These are phyloP conservation scores for Syrphus vitripennis DNA, from an alignment of 2,888 invertebrate genomes.

Conservation along the genomic window DNA sequence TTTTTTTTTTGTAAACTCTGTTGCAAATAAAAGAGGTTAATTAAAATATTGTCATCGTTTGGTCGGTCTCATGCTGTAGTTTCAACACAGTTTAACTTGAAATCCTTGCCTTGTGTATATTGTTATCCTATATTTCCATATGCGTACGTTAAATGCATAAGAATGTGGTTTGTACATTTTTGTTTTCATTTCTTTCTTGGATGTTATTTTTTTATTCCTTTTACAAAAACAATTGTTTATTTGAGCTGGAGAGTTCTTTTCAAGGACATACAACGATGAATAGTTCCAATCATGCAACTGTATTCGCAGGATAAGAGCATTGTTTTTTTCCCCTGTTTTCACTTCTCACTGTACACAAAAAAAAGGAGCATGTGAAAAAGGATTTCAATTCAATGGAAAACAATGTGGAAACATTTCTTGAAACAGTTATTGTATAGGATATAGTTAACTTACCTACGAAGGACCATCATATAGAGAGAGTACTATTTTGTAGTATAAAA, in stretches of 20 bases:
- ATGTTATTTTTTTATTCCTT: neutral
- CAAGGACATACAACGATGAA: constrained; percentile 40
- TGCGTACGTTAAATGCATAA: neutral
- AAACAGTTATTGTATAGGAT: neutral
- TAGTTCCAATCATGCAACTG: constrained; percentile 41
- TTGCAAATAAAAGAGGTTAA: constrained; percentile 32
- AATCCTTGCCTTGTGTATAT: constrained; percentile 2
- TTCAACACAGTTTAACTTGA: neutral
- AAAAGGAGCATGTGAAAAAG: neutral
- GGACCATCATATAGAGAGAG: neutral
- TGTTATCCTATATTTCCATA: constrained; percentile 10
- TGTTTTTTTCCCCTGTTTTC: neutral
- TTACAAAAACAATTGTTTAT: constrained; percentile 25
- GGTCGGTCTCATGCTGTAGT: neutral
- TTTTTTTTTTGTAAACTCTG: neutral
- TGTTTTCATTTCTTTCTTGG: neutral
- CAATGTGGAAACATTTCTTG: neutral
- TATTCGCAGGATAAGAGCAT: constrained; percentile 31
- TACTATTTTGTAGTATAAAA: neutral
- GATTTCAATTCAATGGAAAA: constrained; percentile 6
- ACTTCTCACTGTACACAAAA: neutral
- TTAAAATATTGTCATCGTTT: constrained; percentile 46
- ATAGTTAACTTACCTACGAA: neutral
- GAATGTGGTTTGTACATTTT: neutral
- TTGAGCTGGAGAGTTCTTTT: constrained; percentile 6